Evolutionary conservation across 2,888 invertebrate genomes (phyloP).

Genomic region (Hetaerina titia): DNA sequence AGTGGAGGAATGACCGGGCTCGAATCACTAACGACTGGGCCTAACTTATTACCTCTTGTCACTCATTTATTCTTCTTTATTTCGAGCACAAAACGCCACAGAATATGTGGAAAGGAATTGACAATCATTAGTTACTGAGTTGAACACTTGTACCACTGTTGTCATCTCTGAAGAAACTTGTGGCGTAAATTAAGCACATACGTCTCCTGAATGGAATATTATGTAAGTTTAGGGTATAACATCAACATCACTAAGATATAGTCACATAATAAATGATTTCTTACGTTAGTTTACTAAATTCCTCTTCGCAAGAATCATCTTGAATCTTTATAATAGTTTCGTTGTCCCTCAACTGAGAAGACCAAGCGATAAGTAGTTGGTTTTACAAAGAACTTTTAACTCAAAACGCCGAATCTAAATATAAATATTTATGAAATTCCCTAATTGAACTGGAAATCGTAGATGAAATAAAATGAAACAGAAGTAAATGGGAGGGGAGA

Average conservation of each 20-base stretch:
- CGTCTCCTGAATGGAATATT: background rate
- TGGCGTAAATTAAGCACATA: background rate
- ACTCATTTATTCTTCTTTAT: slow-evolving; percentile 46
- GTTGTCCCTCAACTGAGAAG: background rate
- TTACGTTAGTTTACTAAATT: background rate
- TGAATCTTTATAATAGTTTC: background rate
- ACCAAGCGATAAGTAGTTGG: background rate
- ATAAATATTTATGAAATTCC: background rate
- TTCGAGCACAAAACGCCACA: background rate
- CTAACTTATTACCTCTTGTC: slow-evolving; percentile 55
- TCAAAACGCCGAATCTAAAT: background rate
- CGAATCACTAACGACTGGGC: slow-evolving; percentile 5
- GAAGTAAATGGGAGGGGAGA: too few species aligned
- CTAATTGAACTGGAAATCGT: too few species aligned
- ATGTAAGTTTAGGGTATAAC: background rate
- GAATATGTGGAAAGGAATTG: background rate
- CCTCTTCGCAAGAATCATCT: background rate
- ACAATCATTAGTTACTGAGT: background rate
- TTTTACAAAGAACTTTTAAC: background rate
- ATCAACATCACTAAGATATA: background rate
- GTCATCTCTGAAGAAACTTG: background rate
- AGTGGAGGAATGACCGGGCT: background rate
- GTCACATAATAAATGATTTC: background rate
- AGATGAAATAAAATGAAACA: too few species aligned
- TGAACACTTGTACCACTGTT: background rate